Evolutionary conservation across 2,797 vertebrate genomes (phyloP).

Genomic region (Sebastiscus tertius): DNA sequence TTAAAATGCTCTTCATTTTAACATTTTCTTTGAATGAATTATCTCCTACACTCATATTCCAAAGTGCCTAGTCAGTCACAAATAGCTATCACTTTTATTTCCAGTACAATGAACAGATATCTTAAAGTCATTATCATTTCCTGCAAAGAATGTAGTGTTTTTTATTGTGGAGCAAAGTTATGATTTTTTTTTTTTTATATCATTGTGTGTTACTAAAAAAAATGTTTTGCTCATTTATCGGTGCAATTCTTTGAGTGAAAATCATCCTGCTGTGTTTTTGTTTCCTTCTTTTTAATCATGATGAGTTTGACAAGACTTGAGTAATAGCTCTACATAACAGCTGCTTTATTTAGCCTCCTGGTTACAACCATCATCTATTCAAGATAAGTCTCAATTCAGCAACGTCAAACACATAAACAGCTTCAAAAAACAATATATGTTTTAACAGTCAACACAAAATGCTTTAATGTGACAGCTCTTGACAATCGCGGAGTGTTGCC

Average conservation of each 20-base stretch:
- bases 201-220: not conserved
- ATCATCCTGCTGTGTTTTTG: not conserved
- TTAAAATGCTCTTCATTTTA: conserved; percentile 2
- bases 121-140: conserved; percentile 13
- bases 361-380: not conserved
- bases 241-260: not conserved
- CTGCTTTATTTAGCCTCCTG: not conserved
- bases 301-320: not conserved
- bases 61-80: conserved; percentile 83
- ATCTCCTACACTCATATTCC: conserved; percentile 58
- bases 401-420: not conserved
- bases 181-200: not conserved
- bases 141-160: conserved; percentile 57
- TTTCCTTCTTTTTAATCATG: not conserved
- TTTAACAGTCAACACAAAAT: conserved; percentile 31
- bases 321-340: not conserved
- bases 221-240: not conserved
- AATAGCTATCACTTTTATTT: conserved; percentile 60
- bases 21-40: not conserved
- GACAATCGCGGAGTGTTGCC: conserved; percentile 75
- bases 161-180: conserved; percentile 4
- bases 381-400: conserved; percentile 14
- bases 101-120: conserved; percentile 9
- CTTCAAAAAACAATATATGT: conserved; percentile 12
- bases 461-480: conserved; percentile 70